Evolutionary conservation across 2,888 invertebrate genomes (phyloP), one percentile per base, ranked within the genome.

Genomic region (Drosophila gaucha): DNA sequence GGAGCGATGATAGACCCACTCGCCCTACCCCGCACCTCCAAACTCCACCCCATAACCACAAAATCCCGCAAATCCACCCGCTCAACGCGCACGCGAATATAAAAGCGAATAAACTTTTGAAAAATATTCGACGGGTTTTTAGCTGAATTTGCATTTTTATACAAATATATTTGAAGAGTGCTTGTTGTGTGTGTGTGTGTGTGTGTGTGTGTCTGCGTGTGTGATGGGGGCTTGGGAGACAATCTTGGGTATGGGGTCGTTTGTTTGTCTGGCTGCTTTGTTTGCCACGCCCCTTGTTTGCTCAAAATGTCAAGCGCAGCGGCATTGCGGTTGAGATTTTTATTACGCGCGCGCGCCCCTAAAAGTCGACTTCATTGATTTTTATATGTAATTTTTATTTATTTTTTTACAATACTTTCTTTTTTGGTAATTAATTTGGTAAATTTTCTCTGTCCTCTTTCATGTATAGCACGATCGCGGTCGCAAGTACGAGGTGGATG

Each of bases 401-500:
- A 20, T 20, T 55, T 36, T 1, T 30, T 24, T 30, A n/a, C n/a
- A n/a, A n/a, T n/a, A n/a, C 3, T 38, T 60, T 43, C 5, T 33
- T 46, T 20, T 49, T 63, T 67, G 30, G 54, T 14, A 60, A 69
- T 69, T 46, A 60, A 68, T 54, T 68, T 22, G 16, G 6, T 33
- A 22, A 41, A 20, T n/a, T 20, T 46, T 31, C 22, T 14, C 31
- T 31, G 26, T 14, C 31, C 41, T 33, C 10, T 63, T 63, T 57
- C n/a, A 46, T 62, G 41, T 71, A 49, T 92, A 96, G 96, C 95
- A 96, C 89, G 96, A 97, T 91, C 93, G 94, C 3, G 93, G 93
- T 62, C 94, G 95, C 88, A 94, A 93, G 90, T 92, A 90, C 63
- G 95, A 95, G 90, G 94, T 95, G 35, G 95, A 95, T 87, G 96